Conservation (phyloP, 1,140 invertebrate species). For the Lucilia cuprina region DNA sequence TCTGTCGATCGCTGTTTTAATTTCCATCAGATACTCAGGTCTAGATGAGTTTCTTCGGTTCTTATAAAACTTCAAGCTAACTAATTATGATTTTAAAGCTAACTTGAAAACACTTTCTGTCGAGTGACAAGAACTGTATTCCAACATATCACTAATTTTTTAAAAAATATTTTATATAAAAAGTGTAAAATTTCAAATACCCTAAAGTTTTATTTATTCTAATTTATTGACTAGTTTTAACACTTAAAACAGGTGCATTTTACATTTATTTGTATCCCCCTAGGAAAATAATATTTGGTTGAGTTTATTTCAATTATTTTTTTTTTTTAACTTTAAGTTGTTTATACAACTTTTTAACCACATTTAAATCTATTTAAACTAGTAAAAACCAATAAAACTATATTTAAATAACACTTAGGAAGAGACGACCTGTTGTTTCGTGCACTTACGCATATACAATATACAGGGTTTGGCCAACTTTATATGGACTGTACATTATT, state of each 20-base stretch:
- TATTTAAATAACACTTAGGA: conserved; percentile 7
- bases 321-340: not conserved
- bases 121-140: no score
- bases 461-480: not conserved
- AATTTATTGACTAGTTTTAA: not conserved
- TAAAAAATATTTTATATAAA: no score
- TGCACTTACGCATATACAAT: not conserved
- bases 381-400: not conserved
- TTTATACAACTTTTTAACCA: not conserved
- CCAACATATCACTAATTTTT: no score
- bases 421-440: not conserved
- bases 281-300: not conserved
- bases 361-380: not conserved
- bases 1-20: no score
- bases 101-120: no score
- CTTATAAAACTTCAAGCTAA: no score
- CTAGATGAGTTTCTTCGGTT: no score
- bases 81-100: no score
- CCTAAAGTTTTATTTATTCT: not conserved
- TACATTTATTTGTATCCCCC: not conserved
- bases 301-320: not conserved
- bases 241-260: not conserved
- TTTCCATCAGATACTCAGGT: no score
- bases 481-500: no score
- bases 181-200: not conserved